Percentiles rank a stretch among this genome's conserved stretches.
phyloP scores from a whole-genome alignment of 92 coral and sea anemone species.

The Epizoanthus fatuus region DNA sequence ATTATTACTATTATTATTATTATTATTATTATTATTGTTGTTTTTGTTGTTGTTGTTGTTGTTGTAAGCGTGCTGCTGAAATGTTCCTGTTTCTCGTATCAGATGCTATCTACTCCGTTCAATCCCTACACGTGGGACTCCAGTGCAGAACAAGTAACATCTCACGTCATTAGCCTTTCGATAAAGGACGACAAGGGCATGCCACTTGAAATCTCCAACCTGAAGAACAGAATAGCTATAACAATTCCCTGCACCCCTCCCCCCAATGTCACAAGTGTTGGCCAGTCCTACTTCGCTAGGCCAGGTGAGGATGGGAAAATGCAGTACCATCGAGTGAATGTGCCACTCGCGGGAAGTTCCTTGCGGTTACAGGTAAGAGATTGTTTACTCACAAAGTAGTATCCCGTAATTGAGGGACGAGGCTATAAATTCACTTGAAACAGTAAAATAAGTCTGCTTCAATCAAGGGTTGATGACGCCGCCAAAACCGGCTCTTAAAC shows the following conservation, averaged over 20 bases:
- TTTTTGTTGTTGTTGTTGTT: too few species aligned
- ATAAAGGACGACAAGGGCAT: conserved; percentile 51
- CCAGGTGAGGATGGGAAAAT: neutral
- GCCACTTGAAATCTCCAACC: conserved; percentile 53
- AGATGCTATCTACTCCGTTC: conserved; percentile 62
- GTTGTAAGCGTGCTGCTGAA: neutral
- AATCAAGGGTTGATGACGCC: too few species aligned
- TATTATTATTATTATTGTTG: too few species aligned
- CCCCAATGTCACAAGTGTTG: neutral
- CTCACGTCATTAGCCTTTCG: conserved; percentile 63
- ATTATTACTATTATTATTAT: too few species aligned
- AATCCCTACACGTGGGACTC: conserved; percentile 78
- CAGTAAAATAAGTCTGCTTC: too few species aligned
- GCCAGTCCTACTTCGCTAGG: neutral
- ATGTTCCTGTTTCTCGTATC: neutral
- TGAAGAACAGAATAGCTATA: conserved; percentile 52
- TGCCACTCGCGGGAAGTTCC: conserved; percentile 1
- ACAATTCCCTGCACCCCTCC: conserved; percentile 31
- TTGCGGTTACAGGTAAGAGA: neutral
- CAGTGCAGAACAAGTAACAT: conserved; percentile 46
- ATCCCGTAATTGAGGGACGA: too few species aligned
- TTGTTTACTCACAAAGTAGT: too few species aligned
- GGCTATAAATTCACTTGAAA: too few species aligned
- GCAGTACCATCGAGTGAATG: neutral
- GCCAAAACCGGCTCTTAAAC: too few species aligned